Percentiles rank a stretch among this genome's conserved stretches.
Evolutionary conservation across 2,888 invertebrate species (phyloP).

Genomic region (Archaeoteleia sp.): DNA sequence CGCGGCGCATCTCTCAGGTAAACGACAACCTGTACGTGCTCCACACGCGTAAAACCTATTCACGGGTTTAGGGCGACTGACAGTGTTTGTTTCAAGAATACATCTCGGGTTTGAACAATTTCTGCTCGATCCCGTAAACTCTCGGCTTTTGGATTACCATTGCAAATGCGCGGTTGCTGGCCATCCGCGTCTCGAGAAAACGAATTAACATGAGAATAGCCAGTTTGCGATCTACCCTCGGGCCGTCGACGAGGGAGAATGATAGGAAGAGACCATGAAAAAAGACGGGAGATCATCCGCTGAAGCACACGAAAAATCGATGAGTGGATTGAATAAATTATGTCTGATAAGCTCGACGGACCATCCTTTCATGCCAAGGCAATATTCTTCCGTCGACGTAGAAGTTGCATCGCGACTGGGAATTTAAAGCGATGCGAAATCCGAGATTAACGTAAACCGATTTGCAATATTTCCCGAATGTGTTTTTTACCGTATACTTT

Average conservation of each 20-base stretch:
- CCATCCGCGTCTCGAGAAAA: slow-evolving; percentile 45
- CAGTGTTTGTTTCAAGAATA: slow-evolving; percentile 17
- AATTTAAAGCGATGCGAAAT: slow-evolving; percentile 41
- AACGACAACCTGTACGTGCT: slow-evolving; percentile 22
- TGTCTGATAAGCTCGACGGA: slow-evolving; percentile 47
- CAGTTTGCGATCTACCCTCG: slow-evolving; percentile 39
- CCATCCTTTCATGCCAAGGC: slow-evolving; percentile 43
- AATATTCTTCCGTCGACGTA: slow-evolving; percentile 41
- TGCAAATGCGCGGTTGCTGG: slow-evolving; percentile 53
- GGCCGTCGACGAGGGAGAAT: slow-evolving; percentile 25
- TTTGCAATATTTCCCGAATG: slow-evolving; percentile 38
- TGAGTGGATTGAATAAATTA: slow-evolving; percentile 51
- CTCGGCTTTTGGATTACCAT: slow-evolving; percentile 49
- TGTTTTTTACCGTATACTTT: slow-evolving; percentile 5
- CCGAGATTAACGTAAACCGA: slow-evolving; percentile 49
- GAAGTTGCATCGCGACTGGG: slow-evolving; percentile 39
- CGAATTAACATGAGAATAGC: slow-evolving; percentile 58
- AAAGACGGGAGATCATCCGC: slow-evolving; percentile 40
- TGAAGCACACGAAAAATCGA: slow-evolving; percentile 48
- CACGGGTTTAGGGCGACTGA: slow-evolving; percentile 3
- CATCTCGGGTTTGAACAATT: slow-evolving; percentile 9
- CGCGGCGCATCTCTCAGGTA: slow-evolving; percentile 4
- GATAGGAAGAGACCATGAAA: slow-evolving; percentile 32
- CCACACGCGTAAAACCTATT: too few relatives aligned
- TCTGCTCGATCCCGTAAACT: slow-evolving; percentile 17